Percentiles rank a stretch among this genome's conserved stretches.
phyloP scores from a whole-genome alignment of 2,797 vertebrate genomes.

The Sebastes hopkinsi region DNA sequence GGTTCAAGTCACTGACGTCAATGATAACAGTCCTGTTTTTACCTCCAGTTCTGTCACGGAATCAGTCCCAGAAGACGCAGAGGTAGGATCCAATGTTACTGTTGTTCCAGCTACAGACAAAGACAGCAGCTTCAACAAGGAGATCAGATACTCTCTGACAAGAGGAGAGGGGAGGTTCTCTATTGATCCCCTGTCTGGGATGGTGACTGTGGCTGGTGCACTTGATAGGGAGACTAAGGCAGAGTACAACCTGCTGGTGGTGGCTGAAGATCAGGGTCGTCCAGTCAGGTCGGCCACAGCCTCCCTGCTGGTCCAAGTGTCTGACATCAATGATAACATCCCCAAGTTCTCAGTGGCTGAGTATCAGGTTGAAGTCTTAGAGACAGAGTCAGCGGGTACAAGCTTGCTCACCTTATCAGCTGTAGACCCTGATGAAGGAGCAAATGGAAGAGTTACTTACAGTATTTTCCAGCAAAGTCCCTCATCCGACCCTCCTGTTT shows the following conservation, averaged over 20 bases:
- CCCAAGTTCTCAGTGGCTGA: slow-evolving; percentile 60
- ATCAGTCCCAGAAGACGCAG: slow-evolving; percentile 54
- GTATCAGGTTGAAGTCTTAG: slow-evolving; percentile 63
- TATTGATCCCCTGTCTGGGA: slow-evolving; percentile 68
- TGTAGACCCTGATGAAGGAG: slow-evolving; percentile 73
- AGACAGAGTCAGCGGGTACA: slow-evolving; percentile 48
- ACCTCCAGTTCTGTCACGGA: background rate
- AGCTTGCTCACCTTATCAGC: slow-evolving; percentile 66
- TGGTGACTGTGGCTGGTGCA: slow-evolving; percentile 60
- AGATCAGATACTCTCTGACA: slow-evolving; percentile 76
- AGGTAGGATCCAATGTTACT: slow-evolving; percentile 42
- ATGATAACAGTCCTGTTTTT: slow-evolving; percentile 83
- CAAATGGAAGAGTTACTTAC: slow-evolving; percentile 72
- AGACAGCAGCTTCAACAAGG: slow-evolving; percentile 80
- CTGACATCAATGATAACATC: slow-evolving; percentile 80
- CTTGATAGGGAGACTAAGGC: slow-evolving; percentile 79
- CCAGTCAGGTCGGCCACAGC: slow-evolving; percentile 62
- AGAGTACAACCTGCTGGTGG: slow-evolving; percentile 71
- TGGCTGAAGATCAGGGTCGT: slow-evolving; percentile 83
- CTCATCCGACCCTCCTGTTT: slow-evolving; percentile 14
- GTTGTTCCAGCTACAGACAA: slow-evolving; percentile 59
- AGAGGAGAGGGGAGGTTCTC: slow-evolving; percentile 77
- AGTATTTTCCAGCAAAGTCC: slow-evolving; percentile 69
- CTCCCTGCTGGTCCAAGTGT: slow-evolving; percentile 61
- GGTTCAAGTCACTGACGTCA: slow-evolving; percentile 80